These are phyloP conservation scores for Tapirus terrestris DNA, from an alignment of 2,113 vertebrate genomes.

Conservation along the genomic window DNA sequence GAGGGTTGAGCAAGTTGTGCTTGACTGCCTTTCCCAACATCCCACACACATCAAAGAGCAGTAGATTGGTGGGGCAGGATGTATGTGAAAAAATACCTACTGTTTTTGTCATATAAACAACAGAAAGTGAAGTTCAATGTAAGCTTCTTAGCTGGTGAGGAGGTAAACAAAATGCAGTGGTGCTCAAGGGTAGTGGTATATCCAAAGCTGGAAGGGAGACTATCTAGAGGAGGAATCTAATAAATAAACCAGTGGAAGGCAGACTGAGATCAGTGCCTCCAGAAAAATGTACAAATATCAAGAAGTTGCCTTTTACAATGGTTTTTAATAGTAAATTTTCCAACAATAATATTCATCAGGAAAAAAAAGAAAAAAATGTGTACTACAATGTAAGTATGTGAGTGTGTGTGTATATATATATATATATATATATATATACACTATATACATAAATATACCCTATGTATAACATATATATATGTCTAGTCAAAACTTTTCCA, in stretches of 20 bases:
- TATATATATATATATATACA: too few species aligned
- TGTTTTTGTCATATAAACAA: background rate
- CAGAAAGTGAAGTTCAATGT: background rate
- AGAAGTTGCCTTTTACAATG: background rate
- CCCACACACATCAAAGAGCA: accelerated
- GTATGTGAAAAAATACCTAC: background rate
- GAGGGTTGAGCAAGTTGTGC: background rate
- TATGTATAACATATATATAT: too few species aligned
- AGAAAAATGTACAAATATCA: background rate
- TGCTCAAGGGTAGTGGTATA: background rate
- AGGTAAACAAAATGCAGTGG: background rate
- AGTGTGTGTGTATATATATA: too few species aligned
- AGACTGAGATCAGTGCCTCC: background rate
- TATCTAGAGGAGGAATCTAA: too few species aligned
- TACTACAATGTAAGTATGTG: background rate
- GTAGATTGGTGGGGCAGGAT: background rate
- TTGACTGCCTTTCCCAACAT: background rate
- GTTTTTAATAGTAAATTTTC: background rate
- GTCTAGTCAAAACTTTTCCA: background rate
- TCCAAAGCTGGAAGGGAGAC: background rate
- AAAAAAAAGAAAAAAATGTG: background rate
- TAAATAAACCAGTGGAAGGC: background rate
- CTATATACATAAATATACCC: too few species aligned
- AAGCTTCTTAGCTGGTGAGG: background rate
- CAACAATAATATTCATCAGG: background rate